Conservation (phyloP, 2,113 vertebrate species). For the Nycticryphes semicollaris region DNA sequence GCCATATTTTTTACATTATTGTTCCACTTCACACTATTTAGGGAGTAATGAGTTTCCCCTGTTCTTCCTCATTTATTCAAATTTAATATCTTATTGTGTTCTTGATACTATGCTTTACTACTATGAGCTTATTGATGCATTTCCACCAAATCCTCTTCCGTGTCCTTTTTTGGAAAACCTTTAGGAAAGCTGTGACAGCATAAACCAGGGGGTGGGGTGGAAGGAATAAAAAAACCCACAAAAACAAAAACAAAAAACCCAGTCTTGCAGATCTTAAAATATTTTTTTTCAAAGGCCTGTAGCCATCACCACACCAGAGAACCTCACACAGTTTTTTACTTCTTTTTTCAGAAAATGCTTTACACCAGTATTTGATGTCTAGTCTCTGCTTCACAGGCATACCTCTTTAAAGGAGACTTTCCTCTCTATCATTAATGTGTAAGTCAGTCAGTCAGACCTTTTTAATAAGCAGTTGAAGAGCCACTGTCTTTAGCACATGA, state of each 20-base stretch:
- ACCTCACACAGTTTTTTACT: background rate
- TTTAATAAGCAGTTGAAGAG: constrained; percentile 62
- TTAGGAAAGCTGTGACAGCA: constrained; percentile 6
- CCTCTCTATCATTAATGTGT: constrained; percentile 45
- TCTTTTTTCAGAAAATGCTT: constrained; percentile 31
- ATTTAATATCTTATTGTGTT: background rate
- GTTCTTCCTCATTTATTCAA: background rate
- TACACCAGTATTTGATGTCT: constrained; percentile 46
- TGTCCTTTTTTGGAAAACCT: constrained; percentile 9
- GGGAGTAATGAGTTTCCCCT: background rate
- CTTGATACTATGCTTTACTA: background rate
- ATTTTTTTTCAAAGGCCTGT: constrained; percentile 11
- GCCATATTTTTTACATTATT: background rate
- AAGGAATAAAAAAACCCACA: no score
- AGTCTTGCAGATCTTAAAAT: constrained; percentile 17
- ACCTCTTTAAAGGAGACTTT: constrained; percentile 48
- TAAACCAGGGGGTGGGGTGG: background rate
- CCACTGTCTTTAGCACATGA: constrained; percentile 52
- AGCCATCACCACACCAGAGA: background rate
- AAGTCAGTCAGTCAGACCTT: constrained; percentile 53
- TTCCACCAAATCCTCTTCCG: background rate
- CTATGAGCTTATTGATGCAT: background rate
- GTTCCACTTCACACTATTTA: background rate
- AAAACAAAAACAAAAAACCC: background rate
- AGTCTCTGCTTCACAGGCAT: constrained; percentile 29